Conservation (phyloP, 2,797 vertebrate species). For the Heterohyrax brucei region DNA sequence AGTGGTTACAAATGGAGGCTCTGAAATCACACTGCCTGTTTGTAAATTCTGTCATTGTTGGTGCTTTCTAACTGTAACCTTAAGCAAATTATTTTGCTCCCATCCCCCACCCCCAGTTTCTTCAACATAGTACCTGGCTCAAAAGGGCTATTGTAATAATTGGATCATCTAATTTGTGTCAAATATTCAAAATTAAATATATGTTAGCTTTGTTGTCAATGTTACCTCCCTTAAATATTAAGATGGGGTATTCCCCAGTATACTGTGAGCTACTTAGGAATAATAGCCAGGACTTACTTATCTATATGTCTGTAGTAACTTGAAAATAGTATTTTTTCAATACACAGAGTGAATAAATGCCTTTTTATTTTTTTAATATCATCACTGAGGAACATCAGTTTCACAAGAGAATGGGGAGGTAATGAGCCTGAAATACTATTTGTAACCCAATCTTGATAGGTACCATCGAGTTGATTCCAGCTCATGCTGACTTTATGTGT, state of each 20-base stretch:
- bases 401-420: not conserved
- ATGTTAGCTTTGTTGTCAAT: conserved; percentile 16
- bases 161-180: not conserved
- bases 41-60: too few relatives aligned
- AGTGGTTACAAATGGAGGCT: too few relatives aligned
- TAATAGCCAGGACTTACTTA: not conserved
- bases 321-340: conserved; percentile 1
- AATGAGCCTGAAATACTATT: not conserved
- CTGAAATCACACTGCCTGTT: too few relatives aligned
- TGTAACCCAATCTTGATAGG: not conserved
- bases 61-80: too few relatives aligned
- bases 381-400: not conserved
- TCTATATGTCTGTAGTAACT: not conserved
- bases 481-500: too few relatives aligned
- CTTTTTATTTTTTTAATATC: not conserved
- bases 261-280: conserved; percentile 41
- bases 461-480: too few relatives aligned
- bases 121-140: not conserved
- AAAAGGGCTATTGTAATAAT: not conserved
- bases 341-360: conserved; percentile 20
- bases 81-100: not conserved
- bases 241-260: not conserved
- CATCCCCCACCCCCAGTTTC: not conserved
- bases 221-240: not conserved
- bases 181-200: not conserved